Evolutionary conservation across 2,113 vertebrate species (phyloP).

Genomic region (Oreocharis arfaki): DNA sequence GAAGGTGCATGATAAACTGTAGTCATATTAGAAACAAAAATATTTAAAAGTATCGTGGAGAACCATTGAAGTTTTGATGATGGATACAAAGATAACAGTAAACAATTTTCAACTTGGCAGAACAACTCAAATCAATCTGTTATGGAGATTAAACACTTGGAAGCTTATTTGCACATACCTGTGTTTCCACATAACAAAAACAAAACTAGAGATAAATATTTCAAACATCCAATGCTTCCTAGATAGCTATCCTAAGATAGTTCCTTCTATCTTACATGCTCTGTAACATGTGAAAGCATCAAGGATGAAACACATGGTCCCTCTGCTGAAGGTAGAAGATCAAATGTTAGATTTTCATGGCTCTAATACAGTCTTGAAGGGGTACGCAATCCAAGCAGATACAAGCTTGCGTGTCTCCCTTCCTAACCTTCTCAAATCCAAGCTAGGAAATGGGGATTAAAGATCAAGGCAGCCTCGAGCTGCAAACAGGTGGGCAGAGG

Average conservation of each 20-base stretch:
- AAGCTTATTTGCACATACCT: background rate
- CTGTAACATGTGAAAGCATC: background rate
- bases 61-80: background rate
- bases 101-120: background rate
- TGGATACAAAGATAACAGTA: background rate
- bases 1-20: background rate
- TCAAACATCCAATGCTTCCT: background rate
- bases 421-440: background rate
- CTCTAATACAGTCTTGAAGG: background rate
- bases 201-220: background rate
- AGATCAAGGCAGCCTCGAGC: background rate
- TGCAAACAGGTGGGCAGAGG: background rate
- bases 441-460: background rate
- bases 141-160: background rate
- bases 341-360: background rate
- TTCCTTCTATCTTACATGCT: background rate
- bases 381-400: background rate
- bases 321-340: background rate
- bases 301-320: background rate
- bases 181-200: background rate
- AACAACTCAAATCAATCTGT: background rate
- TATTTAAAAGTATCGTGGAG: background rate
- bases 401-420: rapidly evolving
- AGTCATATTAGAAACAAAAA: background rate
- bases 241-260: too few species aligned